Evolutionary conservation across 2,797 vertebrate species (phyloP), one percentile per base, ranked within the genome.

Genomic region (Apogon hyalosoma): DNA sequence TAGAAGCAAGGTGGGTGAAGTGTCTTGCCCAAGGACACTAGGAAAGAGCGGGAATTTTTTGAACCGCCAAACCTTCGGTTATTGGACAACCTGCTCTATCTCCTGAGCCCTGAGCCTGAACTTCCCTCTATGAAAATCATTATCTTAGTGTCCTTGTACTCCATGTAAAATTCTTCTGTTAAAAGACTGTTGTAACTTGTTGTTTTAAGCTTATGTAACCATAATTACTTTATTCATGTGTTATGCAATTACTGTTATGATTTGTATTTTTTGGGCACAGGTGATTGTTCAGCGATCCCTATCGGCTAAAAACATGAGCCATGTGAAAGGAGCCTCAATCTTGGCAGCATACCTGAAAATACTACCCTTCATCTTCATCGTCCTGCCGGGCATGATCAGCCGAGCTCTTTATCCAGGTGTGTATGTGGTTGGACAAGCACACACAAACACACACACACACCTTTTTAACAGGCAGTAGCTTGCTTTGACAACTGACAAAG

Each of bases 301-400:
- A 50, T 96, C 97, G 0, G 96, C 97, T 0, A 94, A 96, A 88
- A 96, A 92, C 87, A 92, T 97, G 87, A 96, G 93, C 84, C 97
- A 99, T 0, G 94, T 96, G 36, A 98, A 98, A 87, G 96, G 94
- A 0, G 95, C 94, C 0, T 98, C 96, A 15, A 95, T 97, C 88
- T 89, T 98, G 28, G 96, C 96, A 18, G 93, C 95, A 76, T 98
- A 95, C 91, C 93, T 98, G 84, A 97, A 98, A 91, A 90, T 98
- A 92, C 92, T 99, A 70, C 95, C 96, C 41, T 94, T 99, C 90
- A 91, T 95, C 61, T 83, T 98, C 76, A 98, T 97, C 73, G 79
- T 97, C 79, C 93, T 97, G 80, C 96, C 97, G 0, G 97, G 96
- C 75, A 96, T 98, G 98, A 95, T 97, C 88, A 99, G 97, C 92